A percentile compares a stretch with the other conserved stretches of the same genome.
Conservation (phyloP, 2,113 vertebrate genomes). For the Anoplopoma fimbria region DNA sequence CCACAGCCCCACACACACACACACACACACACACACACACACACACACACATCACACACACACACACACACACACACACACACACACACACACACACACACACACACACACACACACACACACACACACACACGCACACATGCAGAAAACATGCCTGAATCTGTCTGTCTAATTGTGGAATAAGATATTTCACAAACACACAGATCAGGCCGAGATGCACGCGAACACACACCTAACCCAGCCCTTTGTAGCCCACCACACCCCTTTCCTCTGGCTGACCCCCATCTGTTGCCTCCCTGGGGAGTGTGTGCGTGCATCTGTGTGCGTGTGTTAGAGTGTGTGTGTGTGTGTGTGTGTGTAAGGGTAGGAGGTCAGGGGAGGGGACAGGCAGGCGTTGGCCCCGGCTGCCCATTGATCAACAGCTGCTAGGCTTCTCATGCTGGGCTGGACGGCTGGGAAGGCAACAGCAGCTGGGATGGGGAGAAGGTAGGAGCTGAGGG, state of each 20-base stretch:
- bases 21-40: constrained; percentile 38
- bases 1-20: constrained; percentile 54
- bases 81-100: constrained; percentile 36
- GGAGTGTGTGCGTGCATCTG: constrained; percentile 64
- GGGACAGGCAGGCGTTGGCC: constrained; percentile 80
- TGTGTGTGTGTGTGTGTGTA: constrained; percentile 65
- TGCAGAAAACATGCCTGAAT: constrained; percentile 1
- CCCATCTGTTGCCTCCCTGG: constrained; percentile 80
- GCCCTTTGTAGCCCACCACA: constrained; percentile 63
- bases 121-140: constrained; percentile 36
- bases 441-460: constrained; percentile 76
- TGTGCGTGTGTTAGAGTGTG: constrained; percentile 21
- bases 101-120: constrained; percentile 39
- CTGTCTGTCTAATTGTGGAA: constrained; percentile 26
- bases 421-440: constrained; percentile 86
- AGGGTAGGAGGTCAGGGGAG: constrained; percentile 77
- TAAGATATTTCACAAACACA: constrained; percentile 24
- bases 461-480: constrained; percentile 77
- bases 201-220: not conserved
- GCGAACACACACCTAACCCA: constrained; percentile 70
- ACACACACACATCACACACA: constrained; percentile 37
- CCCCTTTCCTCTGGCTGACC: constrained; percentile 78
- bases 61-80: constrained; percentile 33
- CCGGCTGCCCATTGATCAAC: constrained; percentile 83
- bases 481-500: constrained; percentile 62